A percentile compares a stretch with the other conserved stretches of the same genome.
Conservation (phyloP, 2,113 vertebrate species). For the Scomber japonicus region DNA sequence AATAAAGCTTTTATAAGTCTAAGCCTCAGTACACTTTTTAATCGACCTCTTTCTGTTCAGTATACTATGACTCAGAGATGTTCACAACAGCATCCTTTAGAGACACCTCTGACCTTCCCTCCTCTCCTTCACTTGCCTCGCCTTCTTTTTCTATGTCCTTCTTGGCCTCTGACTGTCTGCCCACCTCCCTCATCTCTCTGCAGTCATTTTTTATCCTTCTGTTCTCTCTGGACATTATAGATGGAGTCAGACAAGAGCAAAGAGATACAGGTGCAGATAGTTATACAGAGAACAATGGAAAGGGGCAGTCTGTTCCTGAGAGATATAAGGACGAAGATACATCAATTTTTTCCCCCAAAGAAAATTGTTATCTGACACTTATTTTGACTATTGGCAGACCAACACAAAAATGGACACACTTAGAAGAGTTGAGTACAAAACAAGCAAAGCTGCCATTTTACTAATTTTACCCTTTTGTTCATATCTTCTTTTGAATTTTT, state of each 20-base stretch:
- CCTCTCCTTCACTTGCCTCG: slow-evolving; percentile 45
- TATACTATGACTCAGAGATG: slow-evolving; percentile 39
- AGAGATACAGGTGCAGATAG: not conserved
- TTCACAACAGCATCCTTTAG: slow-evolving; percentile 42
- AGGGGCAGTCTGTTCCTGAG: slow-evolving; percentile 9
- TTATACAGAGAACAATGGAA: not conserved
- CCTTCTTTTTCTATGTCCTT: slow-evolving; percentile 25
- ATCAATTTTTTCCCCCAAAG: slow-evolving; percentile 9
- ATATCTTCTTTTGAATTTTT: not conserved
- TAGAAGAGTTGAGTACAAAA: not conserved
- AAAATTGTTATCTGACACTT: slow-evolving; percentile 7
- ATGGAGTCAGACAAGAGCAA: slow-evolving; percentile 15
- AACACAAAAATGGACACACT: not conserved
- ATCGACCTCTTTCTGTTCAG: slow-evolving; percentile 28
- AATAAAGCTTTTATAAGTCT: slow-evolving; percentile 3
- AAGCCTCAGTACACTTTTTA: not conserved
- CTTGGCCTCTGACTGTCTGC: slow-evolving; percentile 48
- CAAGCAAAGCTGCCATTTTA: not conserved
- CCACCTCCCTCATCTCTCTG: slow-evolving; percentile 22
- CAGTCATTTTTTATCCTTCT: slow-evolving; percentile 23
- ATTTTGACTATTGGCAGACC: not conserved
- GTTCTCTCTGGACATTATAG: slow-evolving; percentile 24
- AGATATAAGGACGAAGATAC: slow-evolving; percentile 12
- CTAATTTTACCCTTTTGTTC: not conserved
- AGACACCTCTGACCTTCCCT: slow-evolving; percentile 45